phyloP scores from a whole-genome alignment of 2,797 vertebrate species.

The Pangasius mekongensis region DNA sequence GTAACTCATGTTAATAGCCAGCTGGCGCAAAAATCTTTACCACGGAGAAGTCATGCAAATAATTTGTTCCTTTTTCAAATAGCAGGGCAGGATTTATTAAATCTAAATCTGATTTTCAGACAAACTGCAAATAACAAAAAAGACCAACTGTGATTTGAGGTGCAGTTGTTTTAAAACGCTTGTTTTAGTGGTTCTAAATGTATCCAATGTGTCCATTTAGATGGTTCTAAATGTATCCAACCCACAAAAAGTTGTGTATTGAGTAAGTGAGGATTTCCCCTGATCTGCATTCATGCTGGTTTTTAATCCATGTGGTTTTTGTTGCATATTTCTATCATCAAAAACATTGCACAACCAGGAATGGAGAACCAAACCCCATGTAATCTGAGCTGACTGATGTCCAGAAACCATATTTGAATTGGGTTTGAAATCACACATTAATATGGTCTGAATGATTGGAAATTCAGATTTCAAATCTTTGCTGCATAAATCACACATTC shows the following conservation, averaged over 20 bases:
- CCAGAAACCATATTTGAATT: slow-evolving; percentile 1
- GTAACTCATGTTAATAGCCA: not conserved
- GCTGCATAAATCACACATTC: not conserved
- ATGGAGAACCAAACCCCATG: not conserved
- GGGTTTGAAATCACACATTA: not conserved
- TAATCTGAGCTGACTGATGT: slow-evolving; percentile 1
- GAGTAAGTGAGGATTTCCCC: not conserved
- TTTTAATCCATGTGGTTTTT: not conserved
- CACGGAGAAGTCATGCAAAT: not conserved
- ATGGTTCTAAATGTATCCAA: not conserved
- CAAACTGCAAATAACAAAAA: not conserved
- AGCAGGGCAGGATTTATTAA: not conserved
- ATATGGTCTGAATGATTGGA: not conserved
- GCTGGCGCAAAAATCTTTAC: not conserved
- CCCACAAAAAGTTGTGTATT: not conserved
- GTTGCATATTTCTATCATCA: not conserved
- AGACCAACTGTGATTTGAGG: not conserved
- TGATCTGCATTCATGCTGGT: not conserved
- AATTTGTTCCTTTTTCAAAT: not conserved
- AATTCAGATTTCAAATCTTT: not conserved
- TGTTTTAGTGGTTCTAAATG: no score
- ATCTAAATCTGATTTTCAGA: not conserved
- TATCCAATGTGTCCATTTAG: no score
- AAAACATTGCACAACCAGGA: not conserved
- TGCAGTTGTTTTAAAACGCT: not conserved